These are phyloP conservation scores for Drosophila santomea DNA, from an alignment of 1,140 invertebrate genomes.

Conservation along the genomic window DNA sequence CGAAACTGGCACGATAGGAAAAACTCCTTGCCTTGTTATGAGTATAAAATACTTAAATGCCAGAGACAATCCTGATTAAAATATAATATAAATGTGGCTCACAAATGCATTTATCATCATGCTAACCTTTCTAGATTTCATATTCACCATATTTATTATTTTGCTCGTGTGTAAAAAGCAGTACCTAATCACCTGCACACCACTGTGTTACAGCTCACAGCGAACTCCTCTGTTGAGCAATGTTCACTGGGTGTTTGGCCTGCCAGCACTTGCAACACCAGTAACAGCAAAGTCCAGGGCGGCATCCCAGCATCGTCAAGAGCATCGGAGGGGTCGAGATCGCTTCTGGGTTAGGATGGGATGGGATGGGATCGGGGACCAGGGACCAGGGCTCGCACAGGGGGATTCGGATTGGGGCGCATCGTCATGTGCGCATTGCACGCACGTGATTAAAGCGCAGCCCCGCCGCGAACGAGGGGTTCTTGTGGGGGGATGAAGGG, in stretches of 20 bases:
- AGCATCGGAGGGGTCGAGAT: constrained; percentile 42
- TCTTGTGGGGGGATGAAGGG: not conserved
- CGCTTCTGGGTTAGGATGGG: not conserved
- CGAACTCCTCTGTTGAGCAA: constrained; percentile 58
- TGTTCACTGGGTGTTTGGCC: constrained; percentile 74
- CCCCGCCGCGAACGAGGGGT: constrained; percentile 57
- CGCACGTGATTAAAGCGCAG: constrained; percentile 82
- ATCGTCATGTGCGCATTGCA: constrained; percentile 79
- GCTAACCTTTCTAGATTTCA: no score
- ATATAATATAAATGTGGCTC: no score
- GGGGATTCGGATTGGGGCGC: constrained; percentile 59
- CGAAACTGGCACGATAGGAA: no score
- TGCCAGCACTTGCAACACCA: constrained; percentile 75
- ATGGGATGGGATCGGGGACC: not conserved
- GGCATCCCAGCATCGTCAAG: constrained; percentile 57
- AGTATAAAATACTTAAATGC: no score
- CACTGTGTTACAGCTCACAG: constrained; percentile 22
- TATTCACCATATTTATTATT: no score
- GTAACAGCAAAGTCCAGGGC: constrained; percentile 22
- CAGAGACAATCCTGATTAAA: no score
- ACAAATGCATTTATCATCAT: no score
- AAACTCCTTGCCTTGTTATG: no score
- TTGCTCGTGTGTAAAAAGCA: no score
- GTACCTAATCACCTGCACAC: not conserved
- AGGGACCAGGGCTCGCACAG: constrained; percentile 5